These are phyloP conservation scores for Onychostruthus taczanowskii DNA, from an alignment of 2,113 vertebrate species.

Conservation along the genomic window DNA sequence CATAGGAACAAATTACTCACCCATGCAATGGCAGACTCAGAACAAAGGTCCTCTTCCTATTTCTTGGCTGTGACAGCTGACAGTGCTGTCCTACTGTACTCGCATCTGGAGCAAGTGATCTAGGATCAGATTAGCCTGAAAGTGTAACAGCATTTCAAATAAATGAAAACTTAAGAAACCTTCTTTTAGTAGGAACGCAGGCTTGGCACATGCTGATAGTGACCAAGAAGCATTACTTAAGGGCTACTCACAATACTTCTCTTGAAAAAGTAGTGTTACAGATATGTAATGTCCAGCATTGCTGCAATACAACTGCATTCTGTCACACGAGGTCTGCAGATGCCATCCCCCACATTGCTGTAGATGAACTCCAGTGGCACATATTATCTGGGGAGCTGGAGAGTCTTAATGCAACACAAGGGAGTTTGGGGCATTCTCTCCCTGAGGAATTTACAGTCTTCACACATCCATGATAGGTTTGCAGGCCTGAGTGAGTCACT, in stretches of 20 bases:
- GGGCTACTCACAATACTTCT: background rate
- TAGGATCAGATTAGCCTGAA: background rate
- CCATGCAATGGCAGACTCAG: background rate
- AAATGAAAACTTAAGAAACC: background rate
- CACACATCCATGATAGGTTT: background rate
- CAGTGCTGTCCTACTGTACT: background rate
- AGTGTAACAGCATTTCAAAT: background rate
- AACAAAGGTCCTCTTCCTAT: background rate
- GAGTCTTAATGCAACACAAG: background rate
- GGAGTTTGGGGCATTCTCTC: background rate
- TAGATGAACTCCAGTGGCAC: background rate
- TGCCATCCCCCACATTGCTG: background rate
- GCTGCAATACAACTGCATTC: background rate
- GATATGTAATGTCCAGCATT: background rate
- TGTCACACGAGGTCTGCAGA: background rate
- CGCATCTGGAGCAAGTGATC: background rate
- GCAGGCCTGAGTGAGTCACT: background rate
- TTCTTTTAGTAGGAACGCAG: background rate
- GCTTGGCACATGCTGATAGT: background rate
- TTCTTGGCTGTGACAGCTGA: background rate
- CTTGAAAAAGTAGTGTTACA: background rate
- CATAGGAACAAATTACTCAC: background rate
- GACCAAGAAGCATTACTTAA: background rate
- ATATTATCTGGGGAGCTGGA: accelerated
- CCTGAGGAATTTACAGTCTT: background rate